Percentiles rank a stretch among this genome's conserved stretches.
phyloP scores from a whole-genome alignment of 2,113 vertebrate genomes.

The Dasyprocta punctata region DNA sequence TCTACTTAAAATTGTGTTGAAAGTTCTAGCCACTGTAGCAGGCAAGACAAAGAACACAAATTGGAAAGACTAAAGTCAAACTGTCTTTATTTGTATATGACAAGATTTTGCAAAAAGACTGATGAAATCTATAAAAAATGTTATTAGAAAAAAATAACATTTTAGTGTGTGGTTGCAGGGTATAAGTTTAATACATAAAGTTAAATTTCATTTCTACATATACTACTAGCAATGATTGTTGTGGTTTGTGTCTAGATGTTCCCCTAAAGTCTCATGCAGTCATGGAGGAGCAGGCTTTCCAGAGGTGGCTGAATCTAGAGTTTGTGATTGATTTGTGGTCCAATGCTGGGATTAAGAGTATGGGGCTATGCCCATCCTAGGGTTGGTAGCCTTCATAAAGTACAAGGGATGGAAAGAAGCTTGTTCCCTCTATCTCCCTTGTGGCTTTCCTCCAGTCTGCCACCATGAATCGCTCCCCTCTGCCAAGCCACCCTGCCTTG shows the following conservation, averaged over 20 bases:
- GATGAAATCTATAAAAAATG: not conserved
- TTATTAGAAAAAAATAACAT: not conserved
- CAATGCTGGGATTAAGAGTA: not conserved
- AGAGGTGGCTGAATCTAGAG: not conserved
- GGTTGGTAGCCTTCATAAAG: not conserved
- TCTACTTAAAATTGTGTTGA: not conserved
- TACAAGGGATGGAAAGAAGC: not conserved
- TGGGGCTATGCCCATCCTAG: not conserved
- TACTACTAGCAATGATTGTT: not conserved
- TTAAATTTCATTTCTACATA: not conserved
- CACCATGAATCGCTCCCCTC: not conserved
- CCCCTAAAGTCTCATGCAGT: not conserved
- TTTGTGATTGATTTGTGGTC: not conserved
- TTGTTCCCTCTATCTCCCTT: not conserved
- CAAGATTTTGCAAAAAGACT: not conserved
- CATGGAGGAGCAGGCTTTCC: not conserved
- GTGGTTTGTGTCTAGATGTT: not conserved
- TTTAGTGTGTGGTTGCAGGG: not conserved
- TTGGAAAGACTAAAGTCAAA: not conserved
- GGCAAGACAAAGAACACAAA: slow-evolving; percentile 18
- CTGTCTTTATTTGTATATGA: not conserved
- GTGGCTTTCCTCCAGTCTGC: not conserved
- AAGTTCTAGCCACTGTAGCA: not conserved
- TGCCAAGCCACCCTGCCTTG: not conserved
- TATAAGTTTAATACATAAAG: not conserved